A percentile compares a stretch with the other conserved stretches of the same genome.
Conservation (phyloP, 2,888 invertebrate genomes). For the Acronicta alni region DNA sequence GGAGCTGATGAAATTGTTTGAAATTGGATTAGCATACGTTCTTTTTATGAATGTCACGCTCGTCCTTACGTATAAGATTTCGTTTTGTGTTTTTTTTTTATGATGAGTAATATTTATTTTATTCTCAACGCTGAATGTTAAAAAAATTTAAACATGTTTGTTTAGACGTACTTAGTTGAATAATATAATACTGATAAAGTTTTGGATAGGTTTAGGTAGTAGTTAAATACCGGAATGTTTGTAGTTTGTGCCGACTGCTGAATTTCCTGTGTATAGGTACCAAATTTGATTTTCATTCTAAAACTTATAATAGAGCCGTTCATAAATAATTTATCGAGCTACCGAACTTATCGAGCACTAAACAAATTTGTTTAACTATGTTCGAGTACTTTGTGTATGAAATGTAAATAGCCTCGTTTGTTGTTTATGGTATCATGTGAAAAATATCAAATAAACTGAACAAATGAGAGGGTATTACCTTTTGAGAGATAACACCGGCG, state of each 20-base stretch:
- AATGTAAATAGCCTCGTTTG: slow-evolving; percentile 51
- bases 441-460: slow-evolving; percentile 78
- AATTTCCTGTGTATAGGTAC: slow-evolving; percentile 14
- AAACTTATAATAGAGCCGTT: slow-evolving; percentile 39
- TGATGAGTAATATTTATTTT: no score
- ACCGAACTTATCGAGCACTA: slow-evolving; percentile 32
- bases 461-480: slow-evolving; percentile 76
- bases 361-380: slow-evolving; percentile 26
- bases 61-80: no score
- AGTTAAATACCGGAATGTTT: slow-evolving; percentile 16
- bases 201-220: slow-evolving; percentile 1
- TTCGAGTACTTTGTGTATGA: slow-evolving; percentile 23
- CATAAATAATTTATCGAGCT: slow-evolving; percentile 37
- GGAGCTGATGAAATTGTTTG: slow-evolving; percentile 48
- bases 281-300: slow-evolving; percentile 35
- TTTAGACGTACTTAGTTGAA: no score
- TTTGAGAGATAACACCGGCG: slow-evolving; percentile 79
- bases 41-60: slow-evolving; percentile 15
- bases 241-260: slow-evolving; percentile 4
- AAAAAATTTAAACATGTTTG: no score
- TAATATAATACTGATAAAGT: background rate
- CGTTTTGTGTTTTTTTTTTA: no score
- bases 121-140: no score
- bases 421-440: slow-evolving; percentile 65
- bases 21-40: slow-evolving; percentile 40